Percentiles rank a stretch among this genome's conserved stretches.
phyloP scores from a whole-genome alignment of 2,113 vertebrate genomes.

The Chlamydotis undulata region DNA sequence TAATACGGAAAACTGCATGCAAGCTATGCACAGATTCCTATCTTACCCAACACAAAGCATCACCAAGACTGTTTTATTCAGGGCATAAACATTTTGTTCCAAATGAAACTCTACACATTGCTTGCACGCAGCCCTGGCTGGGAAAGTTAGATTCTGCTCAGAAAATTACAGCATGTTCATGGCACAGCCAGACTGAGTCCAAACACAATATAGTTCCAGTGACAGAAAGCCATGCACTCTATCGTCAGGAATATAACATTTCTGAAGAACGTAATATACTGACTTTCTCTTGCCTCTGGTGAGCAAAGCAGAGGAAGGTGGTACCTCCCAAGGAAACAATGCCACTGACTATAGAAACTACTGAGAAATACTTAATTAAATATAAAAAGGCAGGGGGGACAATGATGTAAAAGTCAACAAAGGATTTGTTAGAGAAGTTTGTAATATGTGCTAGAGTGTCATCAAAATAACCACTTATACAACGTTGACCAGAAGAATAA shows the following conservation, averaged over 20 bases:
- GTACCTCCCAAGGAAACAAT: background rate
- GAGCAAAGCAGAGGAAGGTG: background rate
- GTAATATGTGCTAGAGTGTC: background rate
- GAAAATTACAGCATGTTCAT: background rate
- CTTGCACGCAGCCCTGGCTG: background rate
- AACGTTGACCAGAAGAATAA: background rate
- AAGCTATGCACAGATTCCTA: background rate
- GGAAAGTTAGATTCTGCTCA: background rate
- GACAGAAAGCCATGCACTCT: background rate
- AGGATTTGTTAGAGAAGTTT: background rate
- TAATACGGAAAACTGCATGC: background rate
- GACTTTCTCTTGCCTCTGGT: background rate
- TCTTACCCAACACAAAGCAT: background rate
- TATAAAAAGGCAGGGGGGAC: background rate
- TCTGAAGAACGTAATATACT: background rate
- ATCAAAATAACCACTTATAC: background rate
- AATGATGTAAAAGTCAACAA: background rate
- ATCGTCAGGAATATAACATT: background rate
- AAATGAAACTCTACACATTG: background rate
- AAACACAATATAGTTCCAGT: background rate
- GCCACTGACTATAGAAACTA: background rate
- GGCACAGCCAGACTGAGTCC: background rate
- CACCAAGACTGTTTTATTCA: background rate
- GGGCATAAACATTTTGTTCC: slow-evolving; percentile 26
- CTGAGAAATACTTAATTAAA: background rate